phyloP scores from a whole-genome alignment of 1,140 invertebrate genomes.

The Zelostemma sp. region DNA sequence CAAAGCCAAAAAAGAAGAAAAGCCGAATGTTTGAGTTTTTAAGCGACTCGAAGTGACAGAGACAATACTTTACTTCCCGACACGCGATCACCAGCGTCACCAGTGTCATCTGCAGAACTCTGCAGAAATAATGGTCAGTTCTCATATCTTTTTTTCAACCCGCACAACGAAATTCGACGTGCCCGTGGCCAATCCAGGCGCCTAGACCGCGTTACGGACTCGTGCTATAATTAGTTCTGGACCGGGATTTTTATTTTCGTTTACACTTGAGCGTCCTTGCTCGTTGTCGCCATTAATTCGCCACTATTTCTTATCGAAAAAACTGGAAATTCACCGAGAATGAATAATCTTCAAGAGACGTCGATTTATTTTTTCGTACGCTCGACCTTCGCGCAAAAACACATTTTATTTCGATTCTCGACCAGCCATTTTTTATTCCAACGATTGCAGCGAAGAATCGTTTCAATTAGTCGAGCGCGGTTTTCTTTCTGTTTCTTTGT shows the following conservation, averaged over 20 bases:
- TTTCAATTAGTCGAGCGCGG: too few species aligned
- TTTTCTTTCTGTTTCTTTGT: slow-evolving; percentile 12
- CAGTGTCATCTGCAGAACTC: slow-evolving; percentile 15
- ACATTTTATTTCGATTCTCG: slow-evolving; percentile 2
- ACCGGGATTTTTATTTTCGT: slow-evolving; percentile 67
- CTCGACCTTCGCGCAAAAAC: slow-evolving; percentile 37
- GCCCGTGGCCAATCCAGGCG: slow-evolving; percentile 52
- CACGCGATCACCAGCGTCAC: neutral
- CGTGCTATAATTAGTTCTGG: slow-evolving; percentile 67
- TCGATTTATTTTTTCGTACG: slow-evolving; percentile 46
- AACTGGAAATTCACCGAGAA: slow-evolving; percentile 42
- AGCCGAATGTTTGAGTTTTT: too few species aligned
- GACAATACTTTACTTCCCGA: slow-evolving; percentile 2
- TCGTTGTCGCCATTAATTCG: slow-evolving; percentile 39
- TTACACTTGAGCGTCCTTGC: slow-evolving; percentile 69
- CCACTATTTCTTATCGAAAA: slow-evolving; percentile 27
- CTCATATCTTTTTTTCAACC: slow-evolving; percentile 2
- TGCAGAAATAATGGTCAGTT: slow-evolving; percentile 31
- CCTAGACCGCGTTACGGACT: slow-evolving; percentile 49
- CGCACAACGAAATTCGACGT: slow-evolving; percentile 29
- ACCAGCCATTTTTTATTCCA: too few species aligned
- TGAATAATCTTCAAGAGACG: slow-evolving; percentile 35
- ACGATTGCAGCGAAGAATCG: too few species aligned
- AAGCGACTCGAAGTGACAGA: neutral
- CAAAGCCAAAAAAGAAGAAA: too few species aligned